Base-by-base conservation (phyloP, 2,888 invertebrate genomes). In the Phaedon cochleariae region DNA sequence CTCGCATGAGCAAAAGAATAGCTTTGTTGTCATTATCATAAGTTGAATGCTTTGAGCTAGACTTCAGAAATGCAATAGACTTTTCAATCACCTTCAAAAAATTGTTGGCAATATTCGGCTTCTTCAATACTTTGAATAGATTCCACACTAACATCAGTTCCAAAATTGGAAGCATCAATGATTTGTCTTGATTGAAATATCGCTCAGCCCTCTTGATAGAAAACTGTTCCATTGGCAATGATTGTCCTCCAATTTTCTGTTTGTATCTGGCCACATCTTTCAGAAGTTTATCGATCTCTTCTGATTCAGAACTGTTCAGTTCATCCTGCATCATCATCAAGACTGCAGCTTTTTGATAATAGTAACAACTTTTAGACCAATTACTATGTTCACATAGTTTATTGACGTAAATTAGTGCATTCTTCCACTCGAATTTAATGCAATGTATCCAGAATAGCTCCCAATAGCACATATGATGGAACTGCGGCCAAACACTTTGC, bases 151-250 rank as follows among this genome's bases (percentile, higher is more conserved):
- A 97, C 81, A 97, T 87, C 67, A 97, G 86, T 83, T 98, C 98
- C 69, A 95, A 85, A 18, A 91, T 91, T 0, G 98, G 97, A 73
- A 97, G 85, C 4, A 92, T 84, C 21, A 98, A 86, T 41, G 85
- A 86, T 57, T 90, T 87, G 55, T 90, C 88, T 81, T 96, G 95
- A 31, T 87, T 87, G 68, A 89, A 87, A 83, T 90, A 97, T 59
- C 96, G 88, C 71, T 90, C 89, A 49, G 95, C 89, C 74, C 95
- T 94, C 78, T 91, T 92, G n/a, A 95, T 89, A 51, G 93, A 92
- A 84, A 97, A 98, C 83, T 98, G 98, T 84, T 98, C 98, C 89
- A 97, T 92, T 1, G 98, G 98, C 70, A 98, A 84, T 0, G 97
- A 97, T 84, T 98, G 97, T 0, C 98, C 98, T 29, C 97, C 97